Conservation (phyloP, 2,797 vertebrate genomes). For the Smutsia gigantea region DNA sequence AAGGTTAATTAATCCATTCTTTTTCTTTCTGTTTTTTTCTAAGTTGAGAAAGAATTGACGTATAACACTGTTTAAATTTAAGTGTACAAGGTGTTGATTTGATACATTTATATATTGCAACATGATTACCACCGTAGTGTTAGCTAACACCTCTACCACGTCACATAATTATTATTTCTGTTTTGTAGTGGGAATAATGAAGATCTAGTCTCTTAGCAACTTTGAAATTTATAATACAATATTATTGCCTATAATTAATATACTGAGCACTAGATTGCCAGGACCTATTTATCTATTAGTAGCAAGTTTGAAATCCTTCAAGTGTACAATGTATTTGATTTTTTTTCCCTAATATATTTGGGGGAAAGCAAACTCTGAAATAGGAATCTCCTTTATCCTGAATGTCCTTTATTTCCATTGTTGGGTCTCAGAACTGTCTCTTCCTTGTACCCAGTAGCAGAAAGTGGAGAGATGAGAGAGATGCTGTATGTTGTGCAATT, state of each 20-base stretch:
- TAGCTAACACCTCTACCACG: not conserved
- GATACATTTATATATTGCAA: too few species aligned
- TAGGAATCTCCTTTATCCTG: not conserved
- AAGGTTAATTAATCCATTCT: not conserved
- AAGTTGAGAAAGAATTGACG: not conserved
- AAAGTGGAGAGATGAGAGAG: not conserved
- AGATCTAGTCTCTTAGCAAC: not conserved
- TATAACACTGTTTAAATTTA: not conserved
- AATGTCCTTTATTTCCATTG: not conserved
- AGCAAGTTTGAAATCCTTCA: not conserved
- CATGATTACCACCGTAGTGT: not conserved
- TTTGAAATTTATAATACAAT: not conserved
- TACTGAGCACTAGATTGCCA: not conserved
- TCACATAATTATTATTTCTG: not conserved
- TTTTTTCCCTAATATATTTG: not conserved
- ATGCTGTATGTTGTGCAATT: not conserved
- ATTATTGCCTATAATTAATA: not conserved
- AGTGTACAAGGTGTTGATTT: not conserved
- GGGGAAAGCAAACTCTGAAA: not conserved
- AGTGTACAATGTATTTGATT: not conserved
- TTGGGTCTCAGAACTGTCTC: not conserved
- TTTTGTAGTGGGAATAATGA: not conserved
- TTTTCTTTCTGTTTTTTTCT: not conserved
- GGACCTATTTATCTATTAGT: not conserved
- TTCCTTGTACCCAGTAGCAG: not conserved